Conservation (phyloP, 2,113 vertebrate species). For the Corydoras maculifer region DNA sequence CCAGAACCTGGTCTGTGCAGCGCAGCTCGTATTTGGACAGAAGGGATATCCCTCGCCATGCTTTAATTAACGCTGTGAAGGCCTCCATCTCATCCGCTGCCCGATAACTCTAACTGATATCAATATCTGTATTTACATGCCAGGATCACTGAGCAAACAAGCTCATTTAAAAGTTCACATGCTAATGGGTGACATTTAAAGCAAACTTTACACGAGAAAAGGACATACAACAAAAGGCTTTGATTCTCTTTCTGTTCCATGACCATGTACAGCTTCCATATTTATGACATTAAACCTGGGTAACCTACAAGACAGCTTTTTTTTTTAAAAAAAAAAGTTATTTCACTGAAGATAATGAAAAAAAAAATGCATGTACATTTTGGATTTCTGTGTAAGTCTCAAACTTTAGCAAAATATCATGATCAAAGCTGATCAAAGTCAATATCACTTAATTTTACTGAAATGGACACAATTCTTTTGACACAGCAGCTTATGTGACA, state of each 20-base stretch:
- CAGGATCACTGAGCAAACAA: constrained; percentile 73
- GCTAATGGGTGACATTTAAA: constrained; percentile 82
- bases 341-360: no score
- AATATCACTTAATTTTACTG: no score
- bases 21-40: constrained; percentile 54
- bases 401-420: no score
- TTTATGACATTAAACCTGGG: constrained; percentile 66
- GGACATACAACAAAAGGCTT: constrained; percentile 76
- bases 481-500: no score
- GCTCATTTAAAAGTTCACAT: constrained; percentile 84
- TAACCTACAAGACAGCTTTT: constrained; percentile 49
- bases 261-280: constrained; percentile 71
- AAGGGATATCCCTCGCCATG: constrained; percentile 48
- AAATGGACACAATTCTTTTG: no score
- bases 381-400: no score
- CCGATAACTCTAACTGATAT: constrained; percentile 49
- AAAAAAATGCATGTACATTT: no score
- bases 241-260: constrained; percentile 68
- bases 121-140: constrained; percentile 74
- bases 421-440: no score
- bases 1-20: constrained; percentile 39
- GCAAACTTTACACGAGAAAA: constrained; percentile 79
- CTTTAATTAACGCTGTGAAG: constrained; percentile 60
- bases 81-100: constrained; percentile 44
- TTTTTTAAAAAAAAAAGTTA: background rate